phyloP scores from a whole-genome alignment of 2,888 invertebrate genomes.

The Acanthosepion esculentum region DNA sequence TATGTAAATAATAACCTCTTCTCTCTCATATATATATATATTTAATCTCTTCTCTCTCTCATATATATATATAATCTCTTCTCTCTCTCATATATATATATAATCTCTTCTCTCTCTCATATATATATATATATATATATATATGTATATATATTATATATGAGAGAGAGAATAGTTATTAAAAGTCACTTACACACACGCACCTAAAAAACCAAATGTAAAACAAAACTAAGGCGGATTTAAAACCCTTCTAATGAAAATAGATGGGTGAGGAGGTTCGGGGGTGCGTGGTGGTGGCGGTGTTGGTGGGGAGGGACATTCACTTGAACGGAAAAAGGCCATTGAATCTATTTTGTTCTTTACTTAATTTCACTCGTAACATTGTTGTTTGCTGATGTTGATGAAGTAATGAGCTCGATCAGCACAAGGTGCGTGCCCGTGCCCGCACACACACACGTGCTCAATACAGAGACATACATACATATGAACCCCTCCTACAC shows the following conservation, averaged over 20 bases:
- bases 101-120: too few species aligned
- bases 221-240: too few species aligned
- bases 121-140: too few species aligned
- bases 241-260: too few species aligned
- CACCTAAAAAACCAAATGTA: too few species aligned
- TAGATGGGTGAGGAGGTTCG: too few species aligned
- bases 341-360: background rate
- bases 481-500: background rate
- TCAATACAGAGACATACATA: background rate
- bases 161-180: background rate
- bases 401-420: background rate
- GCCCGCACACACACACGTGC: background rate
- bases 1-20: too few species aligned
- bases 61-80: too few species aligned
- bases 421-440: background rate
- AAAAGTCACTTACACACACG: too few species aligned
- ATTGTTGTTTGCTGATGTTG: background rate
- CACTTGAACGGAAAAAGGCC: background rate
- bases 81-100: too few species aligned
- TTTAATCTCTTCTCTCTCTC: too few species aligned
- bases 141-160: conserved; percentile 37
- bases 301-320: background rate
- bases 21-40: too few species aligned
- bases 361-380: background rate
- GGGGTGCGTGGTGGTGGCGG: background rate